These are phyloP conservation scores for Lycia hirtaria DNA, from an alignment of 2,888 invertebrate species.

Conservation along the genomic window DNA sequence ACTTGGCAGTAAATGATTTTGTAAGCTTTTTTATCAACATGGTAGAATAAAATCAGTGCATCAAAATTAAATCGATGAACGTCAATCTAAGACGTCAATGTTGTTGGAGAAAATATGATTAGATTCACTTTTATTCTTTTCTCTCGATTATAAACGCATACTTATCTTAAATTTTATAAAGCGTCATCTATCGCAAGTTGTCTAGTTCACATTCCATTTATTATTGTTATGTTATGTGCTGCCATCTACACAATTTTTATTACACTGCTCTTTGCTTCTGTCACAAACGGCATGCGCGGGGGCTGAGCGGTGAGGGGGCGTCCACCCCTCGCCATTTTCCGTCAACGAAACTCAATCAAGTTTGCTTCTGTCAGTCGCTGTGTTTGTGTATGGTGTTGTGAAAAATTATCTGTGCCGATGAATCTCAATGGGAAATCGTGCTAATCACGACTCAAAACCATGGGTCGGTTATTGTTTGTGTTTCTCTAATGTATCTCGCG, in stretches of 20 bases:
- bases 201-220: conserved; percentile 44
- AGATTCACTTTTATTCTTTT: no score
- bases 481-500: conserved; percentile 80
- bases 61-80: no score
- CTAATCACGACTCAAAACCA: conserved; percentile 79
- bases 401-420: conserved; percentile 83
- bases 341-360: conserved; percentile 80
- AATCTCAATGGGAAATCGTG: conserved; percentile 84
- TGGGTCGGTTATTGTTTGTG: conserved; percentile 82
- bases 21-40: no score
- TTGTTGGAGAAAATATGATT: no score
- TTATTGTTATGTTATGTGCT: conserved; percentile 48
- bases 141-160: no score
- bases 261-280: conserved; percentile 36
- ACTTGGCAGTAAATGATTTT: no score
- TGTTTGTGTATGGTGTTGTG: conserved; percentile 85
- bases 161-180: no score
- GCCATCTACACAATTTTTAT: conserved; percentile 57
- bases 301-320: conserved; percentile 53
- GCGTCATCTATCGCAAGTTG: conserved; percentile 49
- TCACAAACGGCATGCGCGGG: conserved; percentile 65
- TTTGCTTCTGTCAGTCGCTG: conserved; percentile 83
- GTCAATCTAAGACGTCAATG: no score
- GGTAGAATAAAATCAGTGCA: no score
- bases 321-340: conserved; percentile 80